Evolutionary conservation across 1,140 invertebrate genomes (phyloP).

Genomic region (Conopomorpha cramerella): DNA sequence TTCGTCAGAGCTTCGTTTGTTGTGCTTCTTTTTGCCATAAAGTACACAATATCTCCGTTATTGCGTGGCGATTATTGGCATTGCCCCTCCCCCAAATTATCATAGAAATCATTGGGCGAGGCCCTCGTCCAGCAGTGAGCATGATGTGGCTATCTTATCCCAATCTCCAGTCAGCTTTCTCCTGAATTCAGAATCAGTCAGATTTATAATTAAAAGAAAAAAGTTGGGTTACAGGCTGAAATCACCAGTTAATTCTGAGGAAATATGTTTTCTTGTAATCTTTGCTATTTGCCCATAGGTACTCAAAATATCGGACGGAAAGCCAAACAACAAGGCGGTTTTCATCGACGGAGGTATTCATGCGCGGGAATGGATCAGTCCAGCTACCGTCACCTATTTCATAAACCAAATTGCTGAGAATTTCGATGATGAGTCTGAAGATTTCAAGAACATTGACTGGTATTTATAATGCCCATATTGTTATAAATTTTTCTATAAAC

Average conservation of each 20-base stretch:
- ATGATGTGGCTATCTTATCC: too few species aligned
- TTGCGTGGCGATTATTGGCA: too few species aligned
- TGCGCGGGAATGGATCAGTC: slow-evolving; percentile 90
- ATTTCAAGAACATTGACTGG: slow-evolving; percentile 81
- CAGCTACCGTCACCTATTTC: slow-evolving; percentile 82
- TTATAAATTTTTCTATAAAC: neutral
- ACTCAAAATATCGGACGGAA: slow-evolving; percentile 69
- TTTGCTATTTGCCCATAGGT: slow-evolving; percentile 35
- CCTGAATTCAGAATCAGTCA: too few species aligned
- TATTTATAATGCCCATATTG: slow-evolving; percentile 15
- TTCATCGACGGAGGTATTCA: slow-evolving; percentile 82
- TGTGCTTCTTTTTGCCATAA: too few species aligned
- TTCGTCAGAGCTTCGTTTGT: too few species aligned
- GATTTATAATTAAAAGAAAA: too few species aligned
- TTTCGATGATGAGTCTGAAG: slow-evolving; percentile 66
- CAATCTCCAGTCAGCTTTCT: too few species aligned
- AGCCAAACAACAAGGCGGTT: slow-evolving; percentile 63
- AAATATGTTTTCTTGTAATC: slow-evolving; percentile 1
- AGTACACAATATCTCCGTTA: neutral
- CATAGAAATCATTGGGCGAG: too few species aligned
- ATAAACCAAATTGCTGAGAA: slow-evolving; percentile 79
- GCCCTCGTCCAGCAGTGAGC: too few species aligned
- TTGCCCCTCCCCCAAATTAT: too few species aligned
- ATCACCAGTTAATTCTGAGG: neutral
- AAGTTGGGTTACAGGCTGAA: too few species aligned